phyloP scores from a whole-genome alignment of 2,888 invertebrate genomes.

The Galeopsomyia nigrocyanea region DNA sequence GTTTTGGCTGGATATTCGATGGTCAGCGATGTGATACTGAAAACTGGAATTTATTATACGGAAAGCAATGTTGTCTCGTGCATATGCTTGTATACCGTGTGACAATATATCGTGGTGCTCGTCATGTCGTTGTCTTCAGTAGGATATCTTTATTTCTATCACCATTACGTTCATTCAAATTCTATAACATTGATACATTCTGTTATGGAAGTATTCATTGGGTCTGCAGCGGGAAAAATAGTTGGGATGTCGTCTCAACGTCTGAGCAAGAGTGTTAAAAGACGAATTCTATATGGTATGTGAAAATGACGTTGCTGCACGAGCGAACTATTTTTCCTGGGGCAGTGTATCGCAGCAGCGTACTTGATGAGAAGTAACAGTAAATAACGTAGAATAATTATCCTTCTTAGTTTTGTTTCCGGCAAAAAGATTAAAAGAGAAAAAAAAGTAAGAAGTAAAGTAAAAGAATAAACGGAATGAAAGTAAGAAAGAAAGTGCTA shows the following conservation, averaged over 20 bases:
- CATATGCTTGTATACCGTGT: constrained; percentile 6
- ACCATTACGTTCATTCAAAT: constrained; percentile 29
- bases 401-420: no score
- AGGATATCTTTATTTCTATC: constrained; percentile 36
- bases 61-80: constrained; percentile 1
- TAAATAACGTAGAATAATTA: no score
- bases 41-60: constrained; percentile 19
- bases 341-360: no score
- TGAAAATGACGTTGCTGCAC: no score
- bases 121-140: constrained; percentile 39
- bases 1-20: constrained; percentile 25
- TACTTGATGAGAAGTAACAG: no score
- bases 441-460: not conserved
- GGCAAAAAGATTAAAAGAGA: constrained; percentile 14
- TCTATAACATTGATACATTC: constrained; percentile 32
- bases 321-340: no score
- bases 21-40: constrained; percentile 26
- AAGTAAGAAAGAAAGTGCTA: constrained; percentile 44
- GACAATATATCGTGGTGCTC: constrained; percentile 34
- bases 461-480: constrained; percentile 11
- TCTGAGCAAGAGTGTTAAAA: not conserved
- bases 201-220: constrained; percentile 35
- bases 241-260: constrained; percentile 7
- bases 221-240: constrained; percentile 37
- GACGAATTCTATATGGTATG: no score